Evolutionary conservation across 2,113 vertebrate genomes (phyloP).

Genomic region (Sylvia atricapilla): DNA sequence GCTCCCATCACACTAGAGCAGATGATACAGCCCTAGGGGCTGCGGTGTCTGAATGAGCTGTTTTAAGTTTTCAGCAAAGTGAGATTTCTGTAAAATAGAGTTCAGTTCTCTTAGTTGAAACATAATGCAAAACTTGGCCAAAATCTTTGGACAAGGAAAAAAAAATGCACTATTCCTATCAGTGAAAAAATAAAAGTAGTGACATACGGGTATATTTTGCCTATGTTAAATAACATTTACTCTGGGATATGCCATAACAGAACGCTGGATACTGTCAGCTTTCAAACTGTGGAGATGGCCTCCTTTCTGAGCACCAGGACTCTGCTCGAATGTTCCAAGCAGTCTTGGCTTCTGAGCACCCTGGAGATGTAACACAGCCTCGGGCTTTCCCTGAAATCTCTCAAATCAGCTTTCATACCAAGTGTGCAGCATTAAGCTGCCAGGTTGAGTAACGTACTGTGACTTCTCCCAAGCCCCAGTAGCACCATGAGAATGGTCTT

Average conservation of each 20-base stretch:
- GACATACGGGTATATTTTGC: not conserved
- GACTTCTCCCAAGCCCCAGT: not conserved
- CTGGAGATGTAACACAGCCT: not conserved
- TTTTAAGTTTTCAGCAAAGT: not conserved
- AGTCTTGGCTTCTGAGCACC: not conserved
- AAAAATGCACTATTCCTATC: not conserved
- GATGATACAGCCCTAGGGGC: not conserved
- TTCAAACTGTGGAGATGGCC: not conserved
- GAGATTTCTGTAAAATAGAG: not conserved
- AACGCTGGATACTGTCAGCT: not conserved
- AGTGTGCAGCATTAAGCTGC: not conserved
- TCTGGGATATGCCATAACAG: not conserved
- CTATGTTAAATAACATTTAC: not conserved
- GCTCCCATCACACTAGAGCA: not conserved
- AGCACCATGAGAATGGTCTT: not conserved
- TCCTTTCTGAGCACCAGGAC: not conserved
- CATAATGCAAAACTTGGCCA: not conserved
- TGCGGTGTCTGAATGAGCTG: not conserved
- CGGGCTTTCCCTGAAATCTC: not conserved
- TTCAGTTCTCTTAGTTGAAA: not conserved
- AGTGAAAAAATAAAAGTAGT: not conserved
- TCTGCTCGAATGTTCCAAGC: not conserved
- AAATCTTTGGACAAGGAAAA: not conserved
- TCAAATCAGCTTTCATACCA: not conserved
- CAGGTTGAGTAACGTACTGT: not conserved